Evolutionary conservation across 2,797 vertebrate species (phyloP).

Genomic region (Aldrovandia affinis): DNA sequence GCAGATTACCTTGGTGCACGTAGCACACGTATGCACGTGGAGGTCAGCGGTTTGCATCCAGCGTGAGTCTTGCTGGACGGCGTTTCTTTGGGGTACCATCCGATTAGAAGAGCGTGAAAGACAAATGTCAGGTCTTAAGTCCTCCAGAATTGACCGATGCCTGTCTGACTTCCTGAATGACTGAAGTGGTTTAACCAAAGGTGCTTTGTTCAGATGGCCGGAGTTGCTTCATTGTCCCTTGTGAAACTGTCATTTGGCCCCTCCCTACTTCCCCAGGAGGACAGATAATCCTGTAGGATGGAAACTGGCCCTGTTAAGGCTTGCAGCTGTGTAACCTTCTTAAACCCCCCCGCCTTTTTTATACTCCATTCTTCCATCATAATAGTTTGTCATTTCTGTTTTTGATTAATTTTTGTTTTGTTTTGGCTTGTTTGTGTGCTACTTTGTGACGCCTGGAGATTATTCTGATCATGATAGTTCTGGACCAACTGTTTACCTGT

Average conservation of each 20-base stretch:
- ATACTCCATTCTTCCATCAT: constrained; percentile 23
- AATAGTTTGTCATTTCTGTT: neutral
- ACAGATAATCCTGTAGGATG: neutral
- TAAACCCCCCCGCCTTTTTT: constrained; percentile 20
- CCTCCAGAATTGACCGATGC: neutral
- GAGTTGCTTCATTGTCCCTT: neutral
- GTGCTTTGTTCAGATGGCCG: neutral
- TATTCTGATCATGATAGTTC: constrained; percentile 31
- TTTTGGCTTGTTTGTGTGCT: constrained; percentile 27
- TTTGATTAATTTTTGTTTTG: neutral
- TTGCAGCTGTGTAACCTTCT: constrained; percentile 37
- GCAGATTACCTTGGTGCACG: neutral
- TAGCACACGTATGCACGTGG: neutral
- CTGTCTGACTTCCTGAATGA: neutral
- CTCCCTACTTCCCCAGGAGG: neutral
- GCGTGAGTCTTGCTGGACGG: neutral
- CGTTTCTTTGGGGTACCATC: neutral
- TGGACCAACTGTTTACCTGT: constrained; percentile 35
- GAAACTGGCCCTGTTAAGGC: neutral
- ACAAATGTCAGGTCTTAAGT: neutral
- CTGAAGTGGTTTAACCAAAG: neutral
- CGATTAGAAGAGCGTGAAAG: neutral
- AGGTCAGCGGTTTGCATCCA: neutral
- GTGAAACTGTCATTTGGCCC: constrained; percentile 6
- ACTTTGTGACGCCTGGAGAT: constrained; percentile 32